A percentile compares a stretch with the other conserved stretches of the same genome.
Conservation (phyloP, 2,113 vertebrate genomes). For the Galbula dea region DNA sequence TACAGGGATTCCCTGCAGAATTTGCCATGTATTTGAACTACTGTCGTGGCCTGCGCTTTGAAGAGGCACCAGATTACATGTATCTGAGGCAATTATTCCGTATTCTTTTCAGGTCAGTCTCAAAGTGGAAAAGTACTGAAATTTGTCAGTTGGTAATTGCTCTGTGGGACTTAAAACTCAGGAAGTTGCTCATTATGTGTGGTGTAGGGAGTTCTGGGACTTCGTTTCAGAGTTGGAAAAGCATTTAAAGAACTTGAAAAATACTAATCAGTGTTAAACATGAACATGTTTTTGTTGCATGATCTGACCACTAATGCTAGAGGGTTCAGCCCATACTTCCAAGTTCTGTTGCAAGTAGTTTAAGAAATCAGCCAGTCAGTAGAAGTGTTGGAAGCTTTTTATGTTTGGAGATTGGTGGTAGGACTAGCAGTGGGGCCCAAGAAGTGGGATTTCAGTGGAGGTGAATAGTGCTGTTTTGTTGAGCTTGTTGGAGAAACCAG, state of each 20-base stretch:
- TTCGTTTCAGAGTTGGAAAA: neutral
- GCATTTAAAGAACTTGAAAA: neutral
- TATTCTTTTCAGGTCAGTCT: conserved; percentile 96
- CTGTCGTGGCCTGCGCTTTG: conserved; percentile 97
- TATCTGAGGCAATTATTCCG: conserved; percentile 99
- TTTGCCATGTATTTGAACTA: conserved; percentile 99
- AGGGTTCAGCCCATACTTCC: neutral
- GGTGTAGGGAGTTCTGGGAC: neutral
- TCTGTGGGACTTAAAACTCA: neutral
- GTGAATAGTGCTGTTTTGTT: neutral
- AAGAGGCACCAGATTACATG: conserved; percentile 99
- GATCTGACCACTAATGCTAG: neutral
- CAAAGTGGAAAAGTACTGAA: conserved; percentile 33
- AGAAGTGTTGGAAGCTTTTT: neutral
- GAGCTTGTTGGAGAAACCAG: neutral
- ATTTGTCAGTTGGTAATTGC: neutral
- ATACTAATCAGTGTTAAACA: neutral
- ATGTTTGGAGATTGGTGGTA: neutral
- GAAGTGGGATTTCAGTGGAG: neutral
- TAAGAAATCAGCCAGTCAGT: neutral
- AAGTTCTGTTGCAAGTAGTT: neutral
- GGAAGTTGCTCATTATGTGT: neutral
- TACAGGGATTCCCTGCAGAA: conserved; percentile 96
- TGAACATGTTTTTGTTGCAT: neutral
- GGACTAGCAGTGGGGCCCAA: neutral